A percentile compares a stretch with the other conserved stretches of the same genome.
These are phyloP conservation scores for Erethizon dorsatum DNA, from an alignment of 2,797 vertebrate genomes.

Conservation along the genomic window DNA sequence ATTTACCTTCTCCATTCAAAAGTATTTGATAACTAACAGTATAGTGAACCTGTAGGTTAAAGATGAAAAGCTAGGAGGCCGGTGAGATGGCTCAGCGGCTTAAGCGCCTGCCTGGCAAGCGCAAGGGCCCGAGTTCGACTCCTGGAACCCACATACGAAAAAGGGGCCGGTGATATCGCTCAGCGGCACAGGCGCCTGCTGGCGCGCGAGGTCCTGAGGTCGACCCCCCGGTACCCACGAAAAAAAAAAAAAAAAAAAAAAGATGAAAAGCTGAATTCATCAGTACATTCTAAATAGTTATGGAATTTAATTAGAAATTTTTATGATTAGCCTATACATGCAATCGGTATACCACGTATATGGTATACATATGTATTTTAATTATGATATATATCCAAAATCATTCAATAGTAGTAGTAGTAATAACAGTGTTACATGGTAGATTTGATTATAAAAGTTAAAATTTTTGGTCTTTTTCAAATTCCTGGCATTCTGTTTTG, in stretches of 20 bases:
- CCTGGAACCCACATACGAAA: too few species aligned
- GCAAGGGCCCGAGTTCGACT: too few species aligned
- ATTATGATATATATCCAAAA: not conserved
- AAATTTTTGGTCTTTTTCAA: not conserved
- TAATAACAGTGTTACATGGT: not conserved
- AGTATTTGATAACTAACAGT: not conserved
- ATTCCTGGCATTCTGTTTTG: slow-evolving; percentile 49
- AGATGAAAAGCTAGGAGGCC: too few species aligned
- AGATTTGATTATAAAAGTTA: slow-evolving; percentile 14
- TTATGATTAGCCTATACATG: not conserved
- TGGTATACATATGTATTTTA: not conserved
- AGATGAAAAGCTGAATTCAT: not conserved
- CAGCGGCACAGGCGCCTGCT: too few species aligned
- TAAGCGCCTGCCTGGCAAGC: too few species aligned
- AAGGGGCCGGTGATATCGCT: too few species aligned
- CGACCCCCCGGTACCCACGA: too few species aligned
- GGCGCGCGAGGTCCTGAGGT: too few species aligned
- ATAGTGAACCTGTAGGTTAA: not conserved
- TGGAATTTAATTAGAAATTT: not conserved
- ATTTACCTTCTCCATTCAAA: not conserved
- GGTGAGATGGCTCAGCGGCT: too few species aligned
- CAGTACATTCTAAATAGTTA: not conserved
- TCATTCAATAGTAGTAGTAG: not conserved
- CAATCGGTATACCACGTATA: not conserved
- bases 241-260: too few species aligned